These are phyloP conservation scores for Drosophila triauraria DNA, from an alignment of 1,140 invertebrate genomes.

Conservation along the genomic window DNA sequence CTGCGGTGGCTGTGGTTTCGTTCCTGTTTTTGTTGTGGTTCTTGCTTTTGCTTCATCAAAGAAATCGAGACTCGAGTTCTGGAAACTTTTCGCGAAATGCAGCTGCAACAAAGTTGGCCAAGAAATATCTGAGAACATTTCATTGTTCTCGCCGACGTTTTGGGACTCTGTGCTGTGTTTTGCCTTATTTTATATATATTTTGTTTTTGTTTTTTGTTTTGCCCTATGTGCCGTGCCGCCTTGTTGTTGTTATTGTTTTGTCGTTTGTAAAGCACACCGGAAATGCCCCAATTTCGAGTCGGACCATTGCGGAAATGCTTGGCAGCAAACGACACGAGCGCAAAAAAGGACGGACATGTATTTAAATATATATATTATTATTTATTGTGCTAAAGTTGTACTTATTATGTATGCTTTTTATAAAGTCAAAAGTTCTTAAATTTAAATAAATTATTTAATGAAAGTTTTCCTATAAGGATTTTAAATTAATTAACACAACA, in stretches of 20 bases:
- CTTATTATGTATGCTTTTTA: neutral
- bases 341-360: conserved; percentile 21
- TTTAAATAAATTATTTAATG: too few relatives aligned
- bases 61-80: conserved; percentile 71
- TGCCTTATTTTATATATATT: conserved; percentile 51
- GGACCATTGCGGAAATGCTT: conserved; percentile 67
- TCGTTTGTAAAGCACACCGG: conserved; percentile 70
- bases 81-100: conserved; percentile 71
- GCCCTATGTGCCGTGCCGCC: neutral
- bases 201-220: conserved; percentile 12
- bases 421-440: neutral
- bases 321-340: conserved; percentile 41
- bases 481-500: neutral
- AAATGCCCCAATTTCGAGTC: conserved; percentile 76
- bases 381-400: conserved; percentile 4
- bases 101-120: conserved; percentile 64
- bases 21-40: conserved; percentile 25
- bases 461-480: neutral
- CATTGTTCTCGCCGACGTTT: conserved; percentile 36
- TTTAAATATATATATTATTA: conserved; percentile 6
- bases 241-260: conserved; percentile 33
- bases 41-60: conserved; percentile 62
- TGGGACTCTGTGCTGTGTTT: conserved; percentile 16
- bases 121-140: conserved; percentile 52
- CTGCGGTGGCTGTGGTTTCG: conserved; percentile 46